Base-by-base conservation (phyloP, 2,113 vertebrate genomes). In the Nesoenas mayeri region DNA sequence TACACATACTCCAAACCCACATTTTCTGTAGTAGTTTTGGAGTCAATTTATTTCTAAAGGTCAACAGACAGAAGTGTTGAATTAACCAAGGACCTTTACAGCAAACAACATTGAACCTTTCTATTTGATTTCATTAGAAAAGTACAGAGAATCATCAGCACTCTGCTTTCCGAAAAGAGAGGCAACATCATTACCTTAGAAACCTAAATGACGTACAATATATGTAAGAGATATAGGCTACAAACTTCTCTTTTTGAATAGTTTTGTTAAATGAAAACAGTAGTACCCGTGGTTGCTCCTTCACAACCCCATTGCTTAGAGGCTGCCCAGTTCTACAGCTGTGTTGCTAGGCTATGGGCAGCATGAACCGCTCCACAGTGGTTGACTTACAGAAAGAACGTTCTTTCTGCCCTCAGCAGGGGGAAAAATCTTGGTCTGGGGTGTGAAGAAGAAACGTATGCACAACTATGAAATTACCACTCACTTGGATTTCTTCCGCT, bases 401-500 rank as follows among this genome's bases (percentile, higher is more conserved):
- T 19, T 57, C 19, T 36, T 77, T 66, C 47, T 84, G 28, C 42
- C 18, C 11, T 74, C 15, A 85, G 61, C 42, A 57, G 34, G 64
- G 15, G 16, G 2, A 17, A 60, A 64, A 79, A 15, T 16, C 34
- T 79, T 85, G 17, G 42, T 56, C 31, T 73, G 54, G 29, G 8
- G 11, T 34, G 75, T 8, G 17, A 91, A 57, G 25, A 74, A 66
- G 29, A 71, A 71, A 78, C 3, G 11, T 42, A 47, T 3, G 34
- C 15, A 54, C 22, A 75, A 32, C 19, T 51, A 22, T 16, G 32
- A 86, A 64, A 71, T 47, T 3, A 51, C 64, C 38, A 89, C 97
- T 86, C 95, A 99, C 99, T 93, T 98, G 99, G 62, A 98, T 97
- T 95, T 99, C 99, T 94, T 99, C 99, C 10, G 99, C 98, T 96